Evolutionary conservation across 37 sponge, comb jelly and placozoan genomes (phyloP), one percentile per base, ranked within the genome.

Genomic region (Dysidea cf. avara): DNA sequence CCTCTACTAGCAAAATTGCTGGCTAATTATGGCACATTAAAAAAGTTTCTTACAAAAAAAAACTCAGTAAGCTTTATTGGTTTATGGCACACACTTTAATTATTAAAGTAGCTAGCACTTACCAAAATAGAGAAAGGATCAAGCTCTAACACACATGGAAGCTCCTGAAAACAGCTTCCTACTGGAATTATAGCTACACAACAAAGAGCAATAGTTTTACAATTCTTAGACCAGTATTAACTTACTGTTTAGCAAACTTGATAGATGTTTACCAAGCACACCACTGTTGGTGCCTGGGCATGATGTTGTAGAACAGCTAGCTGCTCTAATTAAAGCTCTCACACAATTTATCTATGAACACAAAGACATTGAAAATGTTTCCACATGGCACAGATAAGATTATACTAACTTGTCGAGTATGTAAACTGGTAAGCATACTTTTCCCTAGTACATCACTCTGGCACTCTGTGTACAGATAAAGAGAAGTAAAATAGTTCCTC

Each of bases 81-180:
- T n/a, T n/a, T n/a, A n/a, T n/a, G n/a, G n/a, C n/a, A n/a, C n/a
- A n/a, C n/a, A n/a, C n/a, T n/a, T n/a, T n/a, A n/a, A n/a, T n/a
- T n/a, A n/a, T n/a, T n/a, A n/a, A n/a, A n/a, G n/a, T n/a, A n/a
- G n/a, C n/a, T n/a, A n/a, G 7, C 6, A 69, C 76, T 47, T 38
- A 83, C 79, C 50, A 88, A 38, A 53, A 82, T 50, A 9, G 40
- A 25, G 65, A 88, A 88, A 25, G 72, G 22, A 39, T 88, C 83
- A 39, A 88, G 24, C 17, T 76, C 82, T 24, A 82, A 60, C 36
- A 88, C 60, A 33, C 37, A 73, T 1, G 89, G 89, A 20, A 68
- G 29, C 49, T 73, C 75, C 39, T 64, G 6, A 59, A 78, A 78
- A 48, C 79, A 50, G 26, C 32, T 26, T 5, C 31, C 31, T 26